These are phyloP conservation scores for Asteroscopus sphinx DNA, from an alignment of 2,888 invertebrate genomes.

Conservation along the genomic window DNA sequence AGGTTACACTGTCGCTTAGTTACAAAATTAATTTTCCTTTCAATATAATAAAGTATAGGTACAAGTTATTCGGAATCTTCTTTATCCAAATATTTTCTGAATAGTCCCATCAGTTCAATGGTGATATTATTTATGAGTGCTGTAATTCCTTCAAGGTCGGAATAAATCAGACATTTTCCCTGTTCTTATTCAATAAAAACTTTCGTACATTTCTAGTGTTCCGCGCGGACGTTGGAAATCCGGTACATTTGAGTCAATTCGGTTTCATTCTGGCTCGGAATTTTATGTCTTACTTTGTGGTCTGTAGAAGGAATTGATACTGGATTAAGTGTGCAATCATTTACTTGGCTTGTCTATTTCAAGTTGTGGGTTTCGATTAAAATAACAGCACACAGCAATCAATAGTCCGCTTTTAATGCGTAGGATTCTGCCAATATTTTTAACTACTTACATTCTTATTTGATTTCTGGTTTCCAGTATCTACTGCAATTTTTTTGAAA, in stretches of 20 bases:
- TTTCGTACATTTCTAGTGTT: constrained; percentile 50
- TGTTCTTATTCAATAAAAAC: constrained; percentile 47
- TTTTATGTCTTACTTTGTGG: constrained; percentile 43
- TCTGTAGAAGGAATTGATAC: constrained; percentile 15
- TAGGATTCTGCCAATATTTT: too few species aligned
- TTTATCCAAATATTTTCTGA: constrained; percentile 37
- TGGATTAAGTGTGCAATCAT: constrained; percentile 13
- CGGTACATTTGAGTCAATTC: constrained; percentile 43
- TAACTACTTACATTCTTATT: too few species aligned
- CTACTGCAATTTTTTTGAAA: too few species aligned
- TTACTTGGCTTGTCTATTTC: background rate
- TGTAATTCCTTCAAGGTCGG: constrained; percentile 45
- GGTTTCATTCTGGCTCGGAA: constrained; percentile 15
- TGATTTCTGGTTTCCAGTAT: too few species aligned
- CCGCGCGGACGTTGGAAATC: constrained; percentile 32
- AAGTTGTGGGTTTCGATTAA: too few species aligned
- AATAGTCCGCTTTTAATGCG: too few species aligned
- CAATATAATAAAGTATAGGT: constrained; percentile 20
- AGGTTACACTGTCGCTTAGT: constrained; percentile 11
- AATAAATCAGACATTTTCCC: constrained; percentile 50
- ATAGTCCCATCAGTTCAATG: constrained; percentile 39
- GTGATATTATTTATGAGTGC: constrained; percentile 53
- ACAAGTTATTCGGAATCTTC: constrained; percentile 34
- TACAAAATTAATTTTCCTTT: constrained; percentile 44
- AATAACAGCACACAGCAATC: too few species aligned